Percentiles rank a stretch among this genome's conserved stretches.
These are phyloP conservation scores for Merops nubicus DNA, from an alignment of 2,113 vertebrate species.

Conservation along the genomic window DNA sequence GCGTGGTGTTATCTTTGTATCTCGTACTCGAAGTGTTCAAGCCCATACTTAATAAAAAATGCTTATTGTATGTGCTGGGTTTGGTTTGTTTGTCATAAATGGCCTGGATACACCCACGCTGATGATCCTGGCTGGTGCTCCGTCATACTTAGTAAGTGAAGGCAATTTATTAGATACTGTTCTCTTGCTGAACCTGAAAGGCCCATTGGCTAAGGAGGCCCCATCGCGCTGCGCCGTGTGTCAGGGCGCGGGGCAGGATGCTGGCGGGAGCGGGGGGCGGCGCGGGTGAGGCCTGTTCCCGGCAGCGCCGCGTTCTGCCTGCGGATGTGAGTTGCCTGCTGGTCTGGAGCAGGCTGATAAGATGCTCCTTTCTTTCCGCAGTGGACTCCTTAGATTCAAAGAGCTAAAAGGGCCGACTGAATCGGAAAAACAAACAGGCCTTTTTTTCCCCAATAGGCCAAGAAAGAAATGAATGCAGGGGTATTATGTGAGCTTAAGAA, in stretches of 20 bases:
- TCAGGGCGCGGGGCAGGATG: conserved; percentile 59
- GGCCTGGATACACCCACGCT: not conserved
- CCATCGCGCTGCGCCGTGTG: conserved; percentile 36
- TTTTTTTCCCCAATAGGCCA: conserved; percentile 63
- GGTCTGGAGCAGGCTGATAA: conserved; percentile 92
- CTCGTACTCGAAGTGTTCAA: not conserved
- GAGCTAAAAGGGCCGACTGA: conserved; percentile 77
- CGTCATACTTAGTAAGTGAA: conserved; percentile 48
- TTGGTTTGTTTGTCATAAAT: conserved; percentile 59
- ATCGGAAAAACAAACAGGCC: conserved; percentile 85
- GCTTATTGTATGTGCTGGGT: not conserved
- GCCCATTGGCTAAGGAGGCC: conserved; percentile 5
- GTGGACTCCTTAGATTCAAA: conserved; percentile 75
- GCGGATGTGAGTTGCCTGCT: conserved; percentile 83
- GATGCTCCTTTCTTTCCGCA: conserved; percentile 84
- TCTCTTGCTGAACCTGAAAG: conserved; percentile 45
- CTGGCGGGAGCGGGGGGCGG: conserved; percentile 64
- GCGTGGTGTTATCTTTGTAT: not conserved
- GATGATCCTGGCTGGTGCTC: not conserved
- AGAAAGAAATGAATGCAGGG: conserved; percentile 79
- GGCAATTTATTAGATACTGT: not conserved
- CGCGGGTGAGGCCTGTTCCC: conserved; percentile 84
- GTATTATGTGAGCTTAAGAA: conserved; percentile 80
- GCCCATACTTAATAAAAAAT: conserved; percentile 32
- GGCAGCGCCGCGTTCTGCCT: conserved; percentile 82